Evolutionary conservation across 2,888 invertebrate genomes (phyloP), one percentile per base, ranked within the genome.

Genomic region (Bombyx huttoni): DNA sequence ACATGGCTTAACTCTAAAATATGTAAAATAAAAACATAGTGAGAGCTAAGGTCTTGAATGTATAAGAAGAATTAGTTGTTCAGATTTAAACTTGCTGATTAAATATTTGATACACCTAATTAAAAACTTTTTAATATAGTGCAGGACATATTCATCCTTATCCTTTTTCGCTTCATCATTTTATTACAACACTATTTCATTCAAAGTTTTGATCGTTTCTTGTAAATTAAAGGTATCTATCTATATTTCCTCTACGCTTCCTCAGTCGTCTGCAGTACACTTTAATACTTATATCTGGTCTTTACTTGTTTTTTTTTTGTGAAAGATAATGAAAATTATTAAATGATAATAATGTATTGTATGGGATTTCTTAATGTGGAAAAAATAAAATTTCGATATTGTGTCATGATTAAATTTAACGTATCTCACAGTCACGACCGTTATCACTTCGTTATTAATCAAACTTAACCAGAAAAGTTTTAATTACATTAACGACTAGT

Each of bases 191-290:
- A 24, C 24, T 24, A 24, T 24, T 24, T 24, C 24, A 24, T 24
- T 24, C 24, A 1, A 24, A 51, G 57, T 64, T 68, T 65, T 67
- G 65, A 66, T 75, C 65, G 64, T 60, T 66, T 54, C 65, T 70
- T 63, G 58, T 62, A 52, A 60, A 60, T 57, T 56, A 52, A 54
- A 54, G 55, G 53, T 51, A 50, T 40, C 53, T 58, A 54, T 50
- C 47, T 24, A 24, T 24, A 24, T 24, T 24, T 24, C 7, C 12
- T 40, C 40, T 40, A 40, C 12, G 40, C 40, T 40, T 40, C 12
- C 40, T 40, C 40, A 8, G 7, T 40, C 40, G 40, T 40, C 40
- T 40, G 40, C 40, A 40, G 40, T 40, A 40, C 3, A 40, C 40
- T 40, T 40, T 3, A 40, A 5, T 40, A 10, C 5, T 24, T 24